phyloP scores from a whole-genome alignment of 2,888 invertebrate species.

The Strigamia crassipes region DNA sequence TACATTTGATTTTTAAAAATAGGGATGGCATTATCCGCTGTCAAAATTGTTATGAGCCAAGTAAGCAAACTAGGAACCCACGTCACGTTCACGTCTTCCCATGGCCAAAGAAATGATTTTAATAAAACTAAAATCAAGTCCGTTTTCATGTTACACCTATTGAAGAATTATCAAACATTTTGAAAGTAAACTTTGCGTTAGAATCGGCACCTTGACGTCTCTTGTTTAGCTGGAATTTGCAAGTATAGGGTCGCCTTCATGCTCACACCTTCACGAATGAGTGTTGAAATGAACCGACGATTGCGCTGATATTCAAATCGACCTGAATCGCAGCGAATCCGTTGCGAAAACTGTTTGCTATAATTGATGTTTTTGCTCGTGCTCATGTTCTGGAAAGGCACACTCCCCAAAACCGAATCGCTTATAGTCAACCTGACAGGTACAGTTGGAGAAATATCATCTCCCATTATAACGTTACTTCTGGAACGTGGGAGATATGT shows the following conservation, averaged over 20 bases:
- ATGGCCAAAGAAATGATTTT: constrained; percentile 45
- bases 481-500: constrained; percentile 20
- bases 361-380: constrained; percentile 7
- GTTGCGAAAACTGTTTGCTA: constrained; percentile 1
- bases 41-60: constrained; percentile 46
- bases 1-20: constrained; percentile 46
- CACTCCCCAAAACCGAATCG: constrained; percentile 39
- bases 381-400: neutral
- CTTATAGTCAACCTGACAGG: constrained; percentile 41
- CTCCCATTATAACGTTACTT: constrained; percentile 12
- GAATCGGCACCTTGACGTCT: constrained; percentile 14
- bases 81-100: constrained; percentile 43
- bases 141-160: constrained; percentile 30
- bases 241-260: constrained; percentile 45
- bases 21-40: constrained; percentile 41
- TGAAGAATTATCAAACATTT: neutral
- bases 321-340: constrained; percentile 34
- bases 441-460: neutral
- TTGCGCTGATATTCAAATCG: constrained; percentile 45
- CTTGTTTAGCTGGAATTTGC: constrained; percentile 41
- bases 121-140: constrained; percentile 41
- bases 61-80: constrained; percentile 45
- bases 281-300: constrained; percentile 35
- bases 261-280: constrained; percentile 9
- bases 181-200: neutral